Conservation (phyloP, 2,888 invertebrate genomes). For the Sabatieria punctata region DNA sequence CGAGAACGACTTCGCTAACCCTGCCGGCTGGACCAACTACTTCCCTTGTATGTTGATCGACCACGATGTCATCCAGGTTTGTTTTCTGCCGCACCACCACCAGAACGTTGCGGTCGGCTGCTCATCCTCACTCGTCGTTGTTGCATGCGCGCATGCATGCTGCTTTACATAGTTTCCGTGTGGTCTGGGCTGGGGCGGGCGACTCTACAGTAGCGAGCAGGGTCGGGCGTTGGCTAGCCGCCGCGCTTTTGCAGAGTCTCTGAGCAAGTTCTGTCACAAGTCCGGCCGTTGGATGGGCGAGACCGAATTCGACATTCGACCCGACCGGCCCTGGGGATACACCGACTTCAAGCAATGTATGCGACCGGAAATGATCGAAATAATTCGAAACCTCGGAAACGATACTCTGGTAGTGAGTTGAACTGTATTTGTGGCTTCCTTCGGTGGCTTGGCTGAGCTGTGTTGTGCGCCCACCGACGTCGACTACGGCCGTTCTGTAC, state of each 20-base stretch:
- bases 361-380: slow-evolving; percentile 10
- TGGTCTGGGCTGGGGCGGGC: no score
- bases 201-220: no score
- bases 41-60: slow-evolving; percentile 19
- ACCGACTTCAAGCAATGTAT: slow-evolving; percentile 22
- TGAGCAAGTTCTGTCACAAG: slow-evolving; percentile 24
- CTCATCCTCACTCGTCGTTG: no score
- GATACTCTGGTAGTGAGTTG: slow-evolving; percentile 21
- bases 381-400: slow-evolving; percentile 25
- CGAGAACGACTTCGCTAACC: slow-evolving; percentile 10
- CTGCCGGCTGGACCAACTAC: slow-evolving; percentile 23
- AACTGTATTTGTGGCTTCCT: no score
- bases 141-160: no score
- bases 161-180: no score
- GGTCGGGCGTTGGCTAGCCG: neutral
- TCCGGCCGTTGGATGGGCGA: slow-evolving; percentile 24
- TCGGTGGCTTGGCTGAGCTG: no score
- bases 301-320: slow-evolving; percentile 16
- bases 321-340: slow-evolving; percentile 22
- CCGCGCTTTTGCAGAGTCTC: slow-evolving; percentile 13
- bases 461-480: no score
- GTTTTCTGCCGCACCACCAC: no score
- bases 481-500: no score
- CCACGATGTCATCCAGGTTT: slow-evolving; percentile 18
- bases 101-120: no score